phyloP scores from a whole-genome alignment of 1,140 invertebrate genomes.

The Euura saliciscinereae region DNA sequence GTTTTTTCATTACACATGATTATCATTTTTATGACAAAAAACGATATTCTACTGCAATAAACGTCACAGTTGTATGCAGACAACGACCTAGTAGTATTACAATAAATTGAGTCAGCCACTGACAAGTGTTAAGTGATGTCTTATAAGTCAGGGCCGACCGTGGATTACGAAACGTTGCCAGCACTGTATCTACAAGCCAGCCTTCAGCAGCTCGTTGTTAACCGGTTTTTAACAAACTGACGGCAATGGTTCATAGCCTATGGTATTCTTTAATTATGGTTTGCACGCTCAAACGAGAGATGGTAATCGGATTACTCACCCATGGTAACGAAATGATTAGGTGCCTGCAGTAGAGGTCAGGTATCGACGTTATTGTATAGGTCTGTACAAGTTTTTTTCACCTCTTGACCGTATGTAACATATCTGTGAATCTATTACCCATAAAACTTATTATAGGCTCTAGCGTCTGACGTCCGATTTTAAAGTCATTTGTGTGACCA shows the following conservation, averaged over 20 bases:
- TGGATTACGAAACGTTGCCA: neutral
- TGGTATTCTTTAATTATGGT: neutral
- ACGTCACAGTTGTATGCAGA: neutral
- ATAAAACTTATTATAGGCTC: too few relatives aligned
- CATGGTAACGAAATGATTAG: neutral
- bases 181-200: neutral
- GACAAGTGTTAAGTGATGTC: neutral
- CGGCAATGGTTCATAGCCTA: neutral
- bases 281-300: neutral
- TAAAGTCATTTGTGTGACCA: too few relatives aligned
- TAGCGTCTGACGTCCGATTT: too few relatives aligned
- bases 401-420: too few relatives aligned
- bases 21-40: too few relatives aligned
- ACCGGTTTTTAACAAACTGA: neutral
- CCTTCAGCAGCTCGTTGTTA: neutral
- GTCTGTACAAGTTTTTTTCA: too few relatives aligned
- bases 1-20: too few relatives aligned
- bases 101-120: constrained; percentile 3
- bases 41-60: too few relatives aligned
- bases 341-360: neutral
- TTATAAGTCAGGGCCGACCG: constrained; percentile 3
- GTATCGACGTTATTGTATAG: too few relatives aligned
- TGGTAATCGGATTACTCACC: neutral
- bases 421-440: too few relatives aligned
- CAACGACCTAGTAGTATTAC: constrained; percentile 7